These are phyloP conservation scores for Stomorhina lunata DNA, from an alignment of 2,888 invertebrate species.

Conservation along the genomic window DNA sequence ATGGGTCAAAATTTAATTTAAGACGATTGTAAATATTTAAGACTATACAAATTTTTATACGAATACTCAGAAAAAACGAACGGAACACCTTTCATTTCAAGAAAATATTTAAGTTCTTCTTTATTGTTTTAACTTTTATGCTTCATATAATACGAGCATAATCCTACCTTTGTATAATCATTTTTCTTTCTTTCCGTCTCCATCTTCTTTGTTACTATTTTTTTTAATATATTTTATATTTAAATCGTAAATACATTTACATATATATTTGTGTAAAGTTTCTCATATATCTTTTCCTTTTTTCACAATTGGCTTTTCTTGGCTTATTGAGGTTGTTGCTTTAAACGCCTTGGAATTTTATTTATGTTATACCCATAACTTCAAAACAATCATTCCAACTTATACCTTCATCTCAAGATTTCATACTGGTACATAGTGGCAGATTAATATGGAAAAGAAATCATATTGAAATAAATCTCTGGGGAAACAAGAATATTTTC, in stretches of 20 bases:
- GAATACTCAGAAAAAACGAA: neutral
- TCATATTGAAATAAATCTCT: neutral
- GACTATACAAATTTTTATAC: neutral
- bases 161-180: too few species aligned
- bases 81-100: neutral
- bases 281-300: neutral
- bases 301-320: neutral
- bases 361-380: neutral
- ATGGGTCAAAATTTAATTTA: constrained; percentile 36
- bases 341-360: neutral
- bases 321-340: neutral
- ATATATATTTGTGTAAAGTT: neutral
- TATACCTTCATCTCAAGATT: too few species aligned
- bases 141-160: constrained; percentile 15
- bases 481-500: neutral
- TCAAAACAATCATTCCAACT: neutral
- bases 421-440: neutral
- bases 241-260: constrained; percentile 21
- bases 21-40: neutral
- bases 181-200: neutral
- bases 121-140: neutral
- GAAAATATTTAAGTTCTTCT: neutral
- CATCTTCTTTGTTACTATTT: neutral
- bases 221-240: too few species aligned
- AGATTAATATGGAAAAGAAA: neutral